phyloP scores from a whole-genome alignment of 2,797 vertebrate species.

The Chaenodraco wilsoni region DNA sequence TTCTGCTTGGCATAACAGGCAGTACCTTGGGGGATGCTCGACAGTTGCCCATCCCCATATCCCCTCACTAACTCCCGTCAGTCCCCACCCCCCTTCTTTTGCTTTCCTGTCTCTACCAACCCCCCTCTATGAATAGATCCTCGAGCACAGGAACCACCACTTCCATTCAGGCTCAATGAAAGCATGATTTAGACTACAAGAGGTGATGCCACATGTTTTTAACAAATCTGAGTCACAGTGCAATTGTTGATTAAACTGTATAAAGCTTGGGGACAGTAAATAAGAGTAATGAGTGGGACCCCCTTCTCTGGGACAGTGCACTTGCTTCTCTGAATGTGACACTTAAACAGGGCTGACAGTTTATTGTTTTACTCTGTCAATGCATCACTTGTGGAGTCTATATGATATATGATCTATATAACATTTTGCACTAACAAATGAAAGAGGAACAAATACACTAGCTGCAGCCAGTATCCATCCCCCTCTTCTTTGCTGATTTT shows the following conservation, averaged over 20 bases:
- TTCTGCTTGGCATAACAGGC: slow-evolving; percentile 84
- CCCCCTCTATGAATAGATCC: slow-evolving; percentile 75
- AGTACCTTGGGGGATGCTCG: slow-evolving; percentile 81
- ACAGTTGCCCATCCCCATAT: slow-evolving; percentile 81
- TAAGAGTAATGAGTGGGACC: slow-evolving; percentile 42
- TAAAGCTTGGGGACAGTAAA: slow-evolving; percentile 28
- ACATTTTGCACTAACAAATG: background rate
- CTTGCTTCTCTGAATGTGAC: slow-evolving; percentile 33
- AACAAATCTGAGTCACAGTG: slow-evolving; percentile 49
- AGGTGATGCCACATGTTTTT: slow-evolving; percentile 47
- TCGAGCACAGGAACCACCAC: slow-evolving; percentile 59
- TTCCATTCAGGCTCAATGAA: slow-evolving; percentile 54
- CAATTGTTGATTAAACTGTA: slow-evolving; percentile 39
- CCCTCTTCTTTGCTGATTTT: slow-evolving; percentile 40
- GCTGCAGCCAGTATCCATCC: slow-evolving; percentile 31
- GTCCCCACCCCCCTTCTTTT: slow-evolving; percentile 59
- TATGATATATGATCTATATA: slow-evolving; percentile 8
- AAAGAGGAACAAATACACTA: slow-evolving; percentile 34
- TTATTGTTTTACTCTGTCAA: slow-evolving; percentile 5
- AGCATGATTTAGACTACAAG: slow-evolving; percentile 50
- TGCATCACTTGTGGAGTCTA: slow-evolving; percentile 28
- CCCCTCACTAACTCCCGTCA: slow-evolving; percentile 65
- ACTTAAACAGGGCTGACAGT: slow-evolving; percentile 31
- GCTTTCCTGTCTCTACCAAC: slow-evolving; percentile 79
- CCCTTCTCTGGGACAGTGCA: slow-evolving; percentile 22